Evolutionary conservation across 2,888 invertebrate species (phyloP).

Genomic region (Bombylius major): DNA sequence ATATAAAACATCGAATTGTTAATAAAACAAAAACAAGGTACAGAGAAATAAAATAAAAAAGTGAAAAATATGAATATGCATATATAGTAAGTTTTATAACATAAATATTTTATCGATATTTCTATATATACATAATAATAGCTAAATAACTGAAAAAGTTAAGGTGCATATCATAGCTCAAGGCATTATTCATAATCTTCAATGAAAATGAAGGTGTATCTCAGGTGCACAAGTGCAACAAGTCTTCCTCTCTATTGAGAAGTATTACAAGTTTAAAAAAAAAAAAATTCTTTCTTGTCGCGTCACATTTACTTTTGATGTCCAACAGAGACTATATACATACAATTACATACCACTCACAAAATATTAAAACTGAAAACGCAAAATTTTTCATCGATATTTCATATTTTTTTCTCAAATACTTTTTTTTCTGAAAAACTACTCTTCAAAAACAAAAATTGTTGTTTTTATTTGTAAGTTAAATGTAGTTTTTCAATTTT

Average conservation of each 20-base stretch:
- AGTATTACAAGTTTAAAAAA: too few species aligned
- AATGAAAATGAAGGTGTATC: constrained; percentile 3
- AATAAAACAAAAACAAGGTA: too few species aligned
- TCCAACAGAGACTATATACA: background rate
- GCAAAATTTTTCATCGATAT: background rate
- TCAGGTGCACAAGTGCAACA: constrained; percentile 4
- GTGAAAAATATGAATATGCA: too few species aligned
- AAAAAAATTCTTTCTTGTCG: too few species aligned
- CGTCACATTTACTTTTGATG: background rate
- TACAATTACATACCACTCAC: background rate
- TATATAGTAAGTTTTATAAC: too few species aligned
- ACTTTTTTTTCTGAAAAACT: background rate
- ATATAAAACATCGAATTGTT: too few species aligned
- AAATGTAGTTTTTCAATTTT: background rate
- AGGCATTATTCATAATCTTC: constrained; percentile 6
- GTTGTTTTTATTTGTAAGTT: background rate
- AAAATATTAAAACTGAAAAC: background rate
- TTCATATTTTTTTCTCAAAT: background rate
- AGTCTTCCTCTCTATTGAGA: too few species aligned
- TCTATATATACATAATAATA: too few species aligned
- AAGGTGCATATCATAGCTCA: background rate
- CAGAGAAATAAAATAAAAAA: too few species aligned
- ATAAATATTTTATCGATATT: too few species aligned
- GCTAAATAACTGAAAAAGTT: background rate
- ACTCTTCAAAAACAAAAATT: background rate